These are phyloP conservation scores for Proteles cristata DNA, from an alignment of 2,113 vertebrate genomes.

Conservation along the genomic window DNA sequence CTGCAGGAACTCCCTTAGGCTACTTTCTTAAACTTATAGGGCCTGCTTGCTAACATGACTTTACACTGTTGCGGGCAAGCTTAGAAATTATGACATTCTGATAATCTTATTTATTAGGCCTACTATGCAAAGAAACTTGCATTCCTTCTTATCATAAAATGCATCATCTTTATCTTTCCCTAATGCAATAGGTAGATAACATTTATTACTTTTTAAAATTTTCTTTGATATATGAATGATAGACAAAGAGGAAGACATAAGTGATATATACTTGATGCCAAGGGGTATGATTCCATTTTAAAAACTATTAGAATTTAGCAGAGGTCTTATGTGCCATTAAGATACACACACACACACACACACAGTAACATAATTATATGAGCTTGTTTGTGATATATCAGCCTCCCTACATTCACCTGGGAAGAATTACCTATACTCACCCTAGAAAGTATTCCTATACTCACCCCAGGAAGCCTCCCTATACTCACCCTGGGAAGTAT, in stretches of 20 bases:
- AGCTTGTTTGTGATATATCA: neutral
- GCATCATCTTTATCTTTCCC: neutral
- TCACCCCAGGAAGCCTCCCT: too few species aligned
- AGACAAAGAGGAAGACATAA: neutral
- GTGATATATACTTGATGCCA: neutral
- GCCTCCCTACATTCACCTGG: neutral
- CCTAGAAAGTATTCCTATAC: neutral
- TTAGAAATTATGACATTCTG: neutral
- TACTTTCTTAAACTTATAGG: neutral
- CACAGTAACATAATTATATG: neutral
- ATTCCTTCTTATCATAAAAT: neutral
- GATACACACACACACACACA: neutral
- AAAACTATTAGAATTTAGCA: neutral
- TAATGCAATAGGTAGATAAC: neutral
- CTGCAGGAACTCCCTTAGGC: neutral
- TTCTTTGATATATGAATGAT: neutral
- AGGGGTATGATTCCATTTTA: neutral
- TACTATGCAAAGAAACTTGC: neutral
- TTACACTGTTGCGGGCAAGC: neutral
- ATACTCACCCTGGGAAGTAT: too few species aligned
- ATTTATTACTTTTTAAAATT: neutral
- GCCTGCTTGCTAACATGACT: neutral
- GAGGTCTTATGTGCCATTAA: neutral
- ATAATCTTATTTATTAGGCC: neutral
- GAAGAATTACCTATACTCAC: neutral